Evolutionary conservation across 1,140 invertebrate species (phyloP).

Genomic region (Lordiphosa clarofinis): DNA sequence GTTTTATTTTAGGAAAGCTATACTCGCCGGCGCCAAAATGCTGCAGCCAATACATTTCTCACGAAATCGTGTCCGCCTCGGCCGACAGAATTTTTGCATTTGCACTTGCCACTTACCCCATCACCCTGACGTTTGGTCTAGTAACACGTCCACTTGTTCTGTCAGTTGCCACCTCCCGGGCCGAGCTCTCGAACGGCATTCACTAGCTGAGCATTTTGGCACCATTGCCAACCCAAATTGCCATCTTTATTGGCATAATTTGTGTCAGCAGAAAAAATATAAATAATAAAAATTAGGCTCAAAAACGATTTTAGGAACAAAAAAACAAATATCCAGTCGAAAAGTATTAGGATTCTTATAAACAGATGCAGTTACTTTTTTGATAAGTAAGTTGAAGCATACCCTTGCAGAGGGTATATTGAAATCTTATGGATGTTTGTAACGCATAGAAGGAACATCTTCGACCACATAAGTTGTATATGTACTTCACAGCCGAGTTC

Average conservation of each 20-base stretch:
- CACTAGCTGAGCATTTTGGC: constrained; percentile 4
- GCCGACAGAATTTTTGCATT: constrained; percentile 28
- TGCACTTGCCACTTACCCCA: not conserved
- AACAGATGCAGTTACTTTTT: too few relatives aligned
- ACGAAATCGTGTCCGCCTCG: not conserved
- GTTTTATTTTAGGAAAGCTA: constrained; percentile 41
- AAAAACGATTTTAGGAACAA: constrained; percentile 8
- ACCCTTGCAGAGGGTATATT: too few relatives aligned
- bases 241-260: constrained; percentile 66
- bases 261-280: constrained; percentile 43
- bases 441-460: too few relatives aligned
- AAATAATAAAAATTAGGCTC: constrained; percentile 27
- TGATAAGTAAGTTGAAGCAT: too few relatives aligned
- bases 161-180: constrained; percentile 38
- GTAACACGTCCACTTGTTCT: constrained; percentile 58
- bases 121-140: constrained; percentile 16
- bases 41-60: constrained; percentile 14
- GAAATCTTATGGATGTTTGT: too few relatives aligned
- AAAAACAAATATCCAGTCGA: not conserved
- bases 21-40: constrained; percentile 44
- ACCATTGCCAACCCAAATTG: constrained; percentile 26
- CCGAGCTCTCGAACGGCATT: constrained; percentile 6
- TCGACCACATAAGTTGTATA: too few relatives aligned
- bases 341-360: too few relatives aligned
- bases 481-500: too few relatives aligned